Base-by-base conservation (phyloP, 2,888 invertebrate genomes). In the Stratiomys singularior region DNA sequence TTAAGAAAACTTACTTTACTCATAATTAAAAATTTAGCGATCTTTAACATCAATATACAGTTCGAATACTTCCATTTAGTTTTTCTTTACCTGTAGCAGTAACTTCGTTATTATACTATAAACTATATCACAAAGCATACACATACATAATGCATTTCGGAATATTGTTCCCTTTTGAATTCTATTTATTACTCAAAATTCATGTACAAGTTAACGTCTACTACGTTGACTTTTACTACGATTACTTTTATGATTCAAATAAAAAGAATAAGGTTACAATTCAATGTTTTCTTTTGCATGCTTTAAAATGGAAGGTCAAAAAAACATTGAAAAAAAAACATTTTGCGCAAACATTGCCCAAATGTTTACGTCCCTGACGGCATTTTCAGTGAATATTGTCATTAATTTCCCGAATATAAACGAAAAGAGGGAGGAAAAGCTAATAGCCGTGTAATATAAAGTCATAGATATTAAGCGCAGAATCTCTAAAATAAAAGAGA, bases 101-200 rank as follows among this genome's bases (percentile, higher is more conserved):
- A n/a, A n/a, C n/a, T n/a, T n/a, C n/a, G n/a, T n/a, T n/a, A n/a
- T 4, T 69, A 21, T 46, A 25, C 25, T 23, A 47, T 47, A 2
- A 25, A 13, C 46, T 47, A 46, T 21, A 11, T 21, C 11, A 27
- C 13, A 27, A 28, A 4, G 4, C 23, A 3, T 1, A 63, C 69
- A 69, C 46, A 9, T 69, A 63, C 69, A 69, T 69, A 9, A 25
- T 13, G 3, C 52, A 52, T 52, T 52, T 52, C 52, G 52, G 15
- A 52, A 13, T 52, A 9, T 13, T 52, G 15, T 52, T 63, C 25
- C n/a, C 28, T 63, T 25, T 63, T 7, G 4, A 66, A 66, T 30
- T 37, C 15, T 66, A 69, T 47, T 69, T 69, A 69, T 69, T 69
- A 25, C 18, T 66, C 66, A 21, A 66, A 66, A 66, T 37, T 69